Percentiles rank a stretch among this genome's conserved stretches.
Conservation (phyloP, 2,113 vertebrate species). For the Fregata magnificens region DNA sequence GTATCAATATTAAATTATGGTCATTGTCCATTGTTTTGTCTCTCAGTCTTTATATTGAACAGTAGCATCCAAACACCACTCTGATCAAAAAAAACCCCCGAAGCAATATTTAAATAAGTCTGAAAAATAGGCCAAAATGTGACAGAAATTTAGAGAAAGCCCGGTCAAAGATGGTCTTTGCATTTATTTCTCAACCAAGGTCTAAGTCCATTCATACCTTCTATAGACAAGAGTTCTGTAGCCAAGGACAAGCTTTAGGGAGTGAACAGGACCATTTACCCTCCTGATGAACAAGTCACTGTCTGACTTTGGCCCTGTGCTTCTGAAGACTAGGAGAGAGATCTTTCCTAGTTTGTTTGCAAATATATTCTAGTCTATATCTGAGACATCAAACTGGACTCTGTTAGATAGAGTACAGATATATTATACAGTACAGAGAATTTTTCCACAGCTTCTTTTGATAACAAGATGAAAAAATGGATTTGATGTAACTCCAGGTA, state of each 20-base stretch:
- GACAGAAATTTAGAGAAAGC: not conserved
- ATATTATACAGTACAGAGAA: not conserved
- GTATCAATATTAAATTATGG: not conserved
- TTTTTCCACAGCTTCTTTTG: not conserved
- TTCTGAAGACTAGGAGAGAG: not conserved
- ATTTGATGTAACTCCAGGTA: not conserved
- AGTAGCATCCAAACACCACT: not conserved
- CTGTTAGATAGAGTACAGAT: not conserved
- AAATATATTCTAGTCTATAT: not conserved
- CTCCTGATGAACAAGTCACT: not conserved
- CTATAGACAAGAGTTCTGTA: not conserved
- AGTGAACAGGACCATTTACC: not conserved
- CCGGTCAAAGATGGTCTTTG: accelerated
- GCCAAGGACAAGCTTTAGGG: not conserved
- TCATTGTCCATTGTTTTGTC: not conserved
- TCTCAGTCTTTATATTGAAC: not conserved
- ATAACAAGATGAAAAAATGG: not conserved
- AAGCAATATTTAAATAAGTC: not conserved
- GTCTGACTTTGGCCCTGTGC: not conserved
- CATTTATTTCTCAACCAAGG: not conserved
- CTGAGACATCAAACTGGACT: not conserved
- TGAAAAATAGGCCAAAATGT: not conserved
- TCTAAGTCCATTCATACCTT: not conserved
- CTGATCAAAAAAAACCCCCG: not conserved
- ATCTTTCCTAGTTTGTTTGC: not conserved